Evolutionary conservation across 2,113 vertebrate species (phyloP), one percentile per base, ranked within the genome.

Genomic region (Hippocampus mohnikei): DNA sequence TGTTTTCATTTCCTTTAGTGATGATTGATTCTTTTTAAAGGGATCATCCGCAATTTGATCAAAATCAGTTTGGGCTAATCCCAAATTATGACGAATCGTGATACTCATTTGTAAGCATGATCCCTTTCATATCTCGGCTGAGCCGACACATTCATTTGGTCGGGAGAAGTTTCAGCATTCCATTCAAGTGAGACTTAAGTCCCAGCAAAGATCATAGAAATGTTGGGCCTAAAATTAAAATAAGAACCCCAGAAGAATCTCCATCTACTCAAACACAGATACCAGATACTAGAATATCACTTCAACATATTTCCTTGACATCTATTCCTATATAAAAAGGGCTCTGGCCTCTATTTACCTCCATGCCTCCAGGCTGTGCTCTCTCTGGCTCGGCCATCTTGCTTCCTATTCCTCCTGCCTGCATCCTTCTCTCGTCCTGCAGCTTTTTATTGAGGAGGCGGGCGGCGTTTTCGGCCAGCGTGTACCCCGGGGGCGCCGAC

Each of bases 391-490:
- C 90, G 15, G 73, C 67, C 76, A 69, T 81, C 64, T 70, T 80
- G 85, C 91, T 40, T 79, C 64, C 83, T 88, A 91, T 90, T 79
- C 90, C 86, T 91, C 79, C 92, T 59, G 42, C 86, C 87, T 81
- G 90, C 79, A 80, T 86, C 83, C 91, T 93, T 84, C 90, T 93
- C 81, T 97, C 96, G 71, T 97, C 96, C 91, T 96, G 83, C 68
- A 97, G 91, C 90, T 96, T 98, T 90, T 94, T 97, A 76, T 95
- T 95, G 73, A 99, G 93, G 81, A 98, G 94, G 85, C 95, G 94
- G 69, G 96, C 95, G 63, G 96, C 86, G 37, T 94, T 98, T 86
- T 98, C 96, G 1, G 95, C 87, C 76, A 98, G 91, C 0, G 94
- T 95, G 81, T 96, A 95, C 48, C 96, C 95, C 9, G 95, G 96